Base-by-base conservation (phyloP, 2,888 invertebrate genomes). In the Stenchaetothrips biformis region DNA sequence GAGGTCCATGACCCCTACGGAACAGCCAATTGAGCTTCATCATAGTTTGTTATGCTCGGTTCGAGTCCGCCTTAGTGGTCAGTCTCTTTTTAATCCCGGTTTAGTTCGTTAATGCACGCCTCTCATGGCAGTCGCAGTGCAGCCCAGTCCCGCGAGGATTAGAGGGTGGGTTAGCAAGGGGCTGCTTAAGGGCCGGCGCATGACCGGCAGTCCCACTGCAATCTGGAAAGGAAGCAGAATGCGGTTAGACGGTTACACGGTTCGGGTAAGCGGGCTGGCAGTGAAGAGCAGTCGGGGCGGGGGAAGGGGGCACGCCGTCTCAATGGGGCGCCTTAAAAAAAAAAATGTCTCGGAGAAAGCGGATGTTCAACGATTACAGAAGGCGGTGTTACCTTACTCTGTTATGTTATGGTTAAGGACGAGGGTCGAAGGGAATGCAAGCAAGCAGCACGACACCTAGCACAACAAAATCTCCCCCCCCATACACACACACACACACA, bases 21-120 rank as follows among this genome's bases (percentile, higher is more conserved):
- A 95, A 95, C 88, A 95, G 92, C 86, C 95, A 94, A 91, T 95
- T 95, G 89, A 95, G 92, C 91, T 95, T 95, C 92, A 95, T 95
- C 94, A 94, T 95, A 89, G 67, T 74, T 74, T 74, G 67, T 74
- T 18, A 11, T 11, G 53, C 53, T 53, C 53, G 53, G 13, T 18
- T 53, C 53, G 53, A 13, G 13, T 18, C 18, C 16, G 13, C 13
- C 18, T 7, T 53, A 4, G 13, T 53, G 6, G 53, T 53, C 53
- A 53, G 53, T 53, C 53, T 53, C 53, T 53, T 53, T 53, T 53
- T 53, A 53, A 18, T 53, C 16, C 18, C 18, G 53, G 13, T 53
- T 13, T 37, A 37, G 37, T 37, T 37, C 37, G 37, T 59, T 18
- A 16, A 18, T 18, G 59, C 18, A 16, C 59, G 16, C 59, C 18